phyloP scores from a whole-genome alignment of 2,888 invertebrate genomes.

The Lepidonotus clava region DNA sequence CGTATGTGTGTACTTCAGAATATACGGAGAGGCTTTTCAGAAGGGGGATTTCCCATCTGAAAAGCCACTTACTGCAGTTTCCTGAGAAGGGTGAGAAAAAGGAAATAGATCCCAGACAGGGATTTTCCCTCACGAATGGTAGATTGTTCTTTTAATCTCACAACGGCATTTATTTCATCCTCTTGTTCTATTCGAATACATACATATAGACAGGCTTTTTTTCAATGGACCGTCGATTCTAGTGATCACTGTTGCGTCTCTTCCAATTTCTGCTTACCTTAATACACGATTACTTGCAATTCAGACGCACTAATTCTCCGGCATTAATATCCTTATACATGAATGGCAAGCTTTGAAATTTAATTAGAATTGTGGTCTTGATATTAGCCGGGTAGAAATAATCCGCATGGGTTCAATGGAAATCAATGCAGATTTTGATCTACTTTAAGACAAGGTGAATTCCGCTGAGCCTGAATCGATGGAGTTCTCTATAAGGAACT shows the following conservation, averaged over 20 bases:
- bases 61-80: not conserved
- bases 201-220: not conserved
- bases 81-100: conserved; percentile 13
- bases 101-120: conserved; percentile 4
- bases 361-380: conserved; percentile 24
- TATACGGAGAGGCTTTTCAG: not conserved
- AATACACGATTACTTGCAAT: not conserved
- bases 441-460: conserved; percentile 25
- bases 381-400: not conserved
- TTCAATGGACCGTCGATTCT: not conserved
- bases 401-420: not conserved
- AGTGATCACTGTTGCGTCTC: not conserved
- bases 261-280: conserved; percentile 4
- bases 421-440: conserved; percentile 21
- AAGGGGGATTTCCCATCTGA: not conserved
- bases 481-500: not conserved
- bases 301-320: not conserved
- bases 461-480: not conserved
- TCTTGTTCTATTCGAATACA: no score
- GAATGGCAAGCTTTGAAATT: conserved; percentile 30
- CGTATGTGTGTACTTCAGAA: no score
- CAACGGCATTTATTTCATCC: no score
- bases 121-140: not conserved
- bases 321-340: conserved; percentile 30
- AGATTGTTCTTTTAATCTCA: no score